Evolutionary conservation across 1,140 invertebrate species (phyloP).

Genomic region (Drosophila kepulauana): DNA sequence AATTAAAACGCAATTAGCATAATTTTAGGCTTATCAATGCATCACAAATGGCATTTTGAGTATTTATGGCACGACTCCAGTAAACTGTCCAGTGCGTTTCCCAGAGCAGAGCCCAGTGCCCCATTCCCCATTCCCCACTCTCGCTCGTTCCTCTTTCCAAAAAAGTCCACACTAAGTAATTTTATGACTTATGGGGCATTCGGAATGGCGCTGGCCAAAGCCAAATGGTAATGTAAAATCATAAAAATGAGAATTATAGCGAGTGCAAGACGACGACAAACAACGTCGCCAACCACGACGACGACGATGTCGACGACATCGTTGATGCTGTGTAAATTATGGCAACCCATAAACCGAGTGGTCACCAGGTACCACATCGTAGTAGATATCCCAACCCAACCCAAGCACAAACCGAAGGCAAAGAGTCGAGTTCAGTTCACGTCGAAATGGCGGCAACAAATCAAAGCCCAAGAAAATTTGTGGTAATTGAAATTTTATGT

Average conservation of each 20-base stretch:
- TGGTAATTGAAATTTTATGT: slow-evolving; percentile 72
- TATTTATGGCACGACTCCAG: slow-evolving; percentile 56
- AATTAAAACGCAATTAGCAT: slow-evolving; percentile 72
- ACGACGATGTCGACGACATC: slow-evolving; percentile 29
- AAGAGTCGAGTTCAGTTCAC: slow-evolving; percentile 19
- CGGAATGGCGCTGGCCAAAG: slow-evolving; percentile 47
- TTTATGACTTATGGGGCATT: slow-evolving; percentile 66
- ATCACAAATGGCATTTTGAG: slow-evolving; percentile 66
- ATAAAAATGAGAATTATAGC: slow-evolving; percentile 71
- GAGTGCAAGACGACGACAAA: slow-evolving; percentile 22
- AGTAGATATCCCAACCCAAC: slow-evolving; percentile 15
- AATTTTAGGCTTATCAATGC: slow-evolving; percentile 68
- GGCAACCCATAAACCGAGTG: slow-evolving; percentile 57
- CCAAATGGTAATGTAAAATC: slow-evolving; percentile 69
- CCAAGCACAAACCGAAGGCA: too few species aligned
- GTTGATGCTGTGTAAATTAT: slow-evolving; percentile 64
- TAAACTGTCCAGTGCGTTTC: background rate
- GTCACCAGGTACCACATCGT: slow-evolving; percentile 7
- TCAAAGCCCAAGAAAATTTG: slow-evolving; percentile 63
- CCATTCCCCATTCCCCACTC: background rate
- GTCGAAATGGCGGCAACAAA: slow-evolving; percentile 59
- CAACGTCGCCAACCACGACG: slow-evolving; percentile 7
- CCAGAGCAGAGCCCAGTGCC: slow-evolving; percentile 2
- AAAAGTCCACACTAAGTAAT: slow-evolving; percentile 52
- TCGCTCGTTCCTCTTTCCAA: background rate